Evolutionary conservation across 2,888 invertebrate species (phyloP).

Genomic region (Drosophila infuscata): DNA sequence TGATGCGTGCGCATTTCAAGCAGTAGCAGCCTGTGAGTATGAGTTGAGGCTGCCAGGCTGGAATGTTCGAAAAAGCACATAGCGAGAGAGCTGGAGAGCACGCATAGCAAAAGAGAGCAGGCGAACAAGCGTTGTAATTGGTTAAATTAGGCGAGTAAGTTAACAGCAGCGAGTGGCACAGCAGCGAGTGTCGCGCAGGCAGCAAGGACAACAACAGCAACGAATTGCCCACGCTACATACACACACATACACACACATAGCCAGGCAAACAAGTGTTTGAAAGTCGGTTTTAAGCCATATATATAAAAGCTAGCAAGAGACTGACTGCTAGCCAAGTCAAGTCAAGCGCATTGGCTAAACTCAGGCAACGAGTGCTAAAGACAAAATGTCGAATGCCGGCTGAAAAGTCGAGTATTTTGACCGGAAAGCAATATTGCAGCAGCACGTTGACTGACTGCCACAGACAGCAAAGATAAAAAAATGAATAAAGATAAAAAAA

Average conservation of each 20-base stretch:
- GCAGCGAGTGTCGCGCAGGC: constrained; percentile 32
- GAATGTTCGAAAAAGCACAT: constrained; percentile 42
- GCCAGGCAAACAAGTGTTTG: constrained; percentile 45
- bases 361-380: constrained; percentile 25
- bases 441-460: constrained; percentile 19
- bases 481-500: constrained; percentile 1
- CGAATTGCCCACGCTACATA: constrained; percentile 29
- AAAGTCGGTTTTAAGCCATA: constrained; percentile 33
- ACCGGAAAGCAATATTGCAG: constrained; percentile 31
- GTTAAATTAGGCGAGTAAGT: constrained; percentile 18
- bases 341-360: constrained; percentile 11
- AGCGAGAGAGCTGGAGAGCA: constrained; percentile 2
- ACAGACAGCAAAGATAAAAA: constrained; percentile 43
- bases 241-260: neutral
- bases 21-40: constrained; percentile 26
- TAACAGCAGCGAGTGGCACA: constrained; percentile 24
- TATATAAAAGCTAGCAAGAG: constrained; percentile 19
- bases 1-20: constrained; percentile 28
- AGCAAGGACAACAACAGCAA: constrained; percentile 49
- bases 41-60: constrained; percentile 11
- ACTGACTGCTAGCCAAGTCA: neutral
- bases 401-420: constrained; percentile 14
- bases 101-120: neutral
- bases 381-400: constrained; percentile 25
- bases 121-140: constrained; percentile 33